Evolutionary conservation across 2,888 invertebrate genomes (phyloP), one percentile per base, ranked within the genome.

Genomic region (Palloptera scutellata): DNA sequence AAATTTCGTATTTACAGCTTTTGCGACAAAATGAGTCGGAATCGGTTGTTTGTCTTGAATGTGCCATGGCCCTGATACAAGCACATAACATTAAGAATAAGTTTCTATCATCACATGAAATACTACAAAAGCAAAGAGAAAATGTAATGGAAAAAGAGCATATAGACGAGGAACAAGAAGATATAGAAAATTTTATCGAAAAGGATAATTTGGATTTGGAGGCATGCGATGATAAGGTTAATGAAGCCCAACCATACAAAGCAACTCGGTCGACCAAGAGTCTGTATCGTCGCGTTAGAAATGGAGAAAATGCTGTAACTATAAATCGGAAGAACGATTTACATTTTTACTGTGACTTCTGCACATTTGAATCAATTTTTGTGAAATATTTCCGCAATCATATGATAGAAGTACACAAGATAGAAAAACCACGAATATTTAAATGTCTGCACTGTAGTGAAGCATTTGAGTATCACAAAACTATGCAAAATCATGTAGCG

Each of bases 61-160:
- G 69, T 59, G 60, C 66, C 1, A 15, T 55, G 9, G 58, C 61
- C 1, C 12, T 69, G 10, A n/a, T 69, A 17, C 66, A 69, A 61
- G 55, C 66, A 6, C 58, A 69, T 42, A 51, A 54, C 5, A 51
- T 69, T 1, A 57, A 67, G 30, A 58, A 66, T 48, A 61, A 66
- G 15, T 64, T 66, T 30, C 57, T 30, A 3, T 51, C 45, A 3
- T 48, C 66, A 4, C 57, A 30, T 69, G 10, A 40, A 41, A 12
- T 15, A 6, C 10, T 55, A 13, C 13, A 63, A 13, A 48, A 60
- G 9, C 5, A 6, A 4, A 19, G 30, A 40, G 42, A 62, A n/a
- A 20, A 20, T 19, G 45, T 43, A 6, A 13, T 20, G 4, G 9
- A 6, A 45, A 48, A 64, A 15, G 12, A 42, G 30, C 15, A 52